Evolutionary conservation across 2,113 vertebrate genomes (phyloP).

Genomic region (Brachyistius frenatus): DNA sequence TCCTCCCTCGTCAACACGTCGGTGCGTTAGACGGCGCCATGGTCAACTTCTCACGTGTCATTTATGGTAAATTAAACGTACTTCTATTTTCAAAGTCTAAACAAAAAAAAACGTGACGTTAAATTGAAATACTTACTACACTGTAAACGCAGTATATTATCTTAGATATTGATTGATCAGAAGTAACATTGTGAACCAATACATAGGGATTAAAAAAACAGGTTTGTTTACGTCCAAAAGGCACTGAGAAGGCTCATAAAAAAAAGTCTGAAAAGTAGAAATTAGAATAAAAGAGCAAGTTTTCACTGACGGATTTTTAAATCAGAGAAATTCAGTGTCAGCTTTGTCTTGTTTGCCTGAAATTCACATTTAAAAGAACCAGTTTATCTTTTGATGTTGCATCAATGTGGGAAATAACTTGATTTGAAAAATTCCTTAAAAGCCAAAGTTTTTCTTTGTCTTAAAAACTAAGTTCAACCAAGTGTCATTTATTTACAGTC

Average conservation of each 20-base stretch:
- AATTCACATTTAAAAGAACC: not conserved
- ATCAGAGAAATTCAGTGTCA: not conserved
- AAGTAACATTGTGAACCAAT: not conserved
- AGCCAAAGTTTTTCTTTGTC: not conserved
- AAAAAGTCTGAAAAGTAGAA: too few species aligned
- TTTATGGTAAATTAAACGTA: too few species aligned
- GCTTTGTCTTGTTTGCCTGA: not conserved
- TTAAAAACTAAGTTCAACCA: not conserved
- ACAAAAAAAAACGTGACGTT: too few species aligned
- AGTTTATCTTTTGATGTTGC: not conserved
- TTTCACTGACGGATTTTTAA: too few species aligned
- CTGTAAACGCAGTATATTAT: too few species aligned
- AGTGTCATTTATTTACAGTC: too few species aligned
- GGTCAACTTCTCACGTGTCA: too few species aligned
- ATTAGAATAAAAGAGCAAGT: too few species aligned
- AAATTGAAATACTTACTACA: too few species aligned
- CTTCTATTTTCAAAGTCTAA: too few species aligned
- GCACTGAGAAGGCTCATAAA: not conserved
- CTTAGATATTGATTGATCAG: not conserved
- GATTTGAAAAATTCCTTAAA: not conserved
- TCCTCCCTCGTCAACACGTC: not conserved
- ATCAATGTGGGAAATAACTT: constrained; percentile 9
- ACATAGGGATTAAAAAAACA: too few species aligned
- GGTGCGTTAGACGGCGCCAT: not conserved
- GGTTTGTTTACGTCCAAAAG: not conserved